Evolutionary conservation across 92 coral and sea anemone genomes (phyloP), one percentile per base, ranked within the genome.

Genomic region (Blastomussa wellsi): DNA sequence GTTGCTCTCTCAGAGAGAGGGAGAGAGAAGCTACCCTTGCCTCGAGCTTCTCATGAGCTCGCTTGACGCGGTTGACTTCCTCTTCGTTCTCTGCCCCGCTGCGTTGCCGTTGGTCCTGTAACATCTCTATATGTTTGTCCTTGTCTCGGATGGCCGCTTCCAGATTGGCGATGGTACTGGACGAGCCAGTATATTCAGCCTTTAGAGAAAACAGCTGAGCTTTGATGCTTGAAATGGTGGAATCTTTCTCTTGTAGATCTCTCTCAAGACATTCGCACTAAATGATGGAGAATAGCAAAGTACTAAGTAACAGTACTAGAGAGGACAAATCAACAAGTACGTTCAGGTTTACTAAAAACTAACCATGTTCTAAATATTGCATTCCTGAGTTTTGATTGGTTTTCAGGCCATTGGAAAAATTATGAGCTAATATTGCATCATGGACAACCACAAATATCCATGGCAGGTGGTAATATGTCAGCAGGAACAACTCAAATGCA

Each of bases 241-340:
- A 67, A 14, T 89, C 87, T 82, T 93, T 97, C 71, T 97, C 99
- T 13, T 80, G 79, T 26, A 97, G 84, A 78, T 97, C 99, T 41
- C 78, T 89, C 71, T 97, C 97, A n/a, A 97, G 90, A 82, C 85
- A 75, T 15, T 86, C 93, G 62, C 99, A 97, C 99, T 97, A 78
- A 77, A 69, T 51, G 3, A 44, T 4, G 24, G 5, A 82, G 3
- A 16, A 53, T 24, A 36, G 32, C 22, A 26, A 3, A n/a, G 26
- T 42, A 19, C 0, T 29, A 55, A 20, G 75, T 17, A 19, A 36
- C 22, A 44, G 49, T 6, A 13, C 49, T 44, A 44, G 49, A 44
- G 49, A 44, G 11, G 49, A 44, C 6, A 41, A 3, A 41, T 7
- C 44, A 41, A 3, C 3, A 7, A 7, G 44, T n/a, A n/a, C n/a